Conservation (phyloP, 2,113 vertebrate species). For the human (Homo sapiens) region GRCh38 chr5:177646501-177647000, state of each 20-base stretch:
- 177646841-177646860: not conserved
- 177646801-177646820: not conserved
- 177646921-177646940: not conserved
- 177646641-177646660: not conserved
- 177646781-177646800: not conserved
- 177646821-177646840: not conserved
- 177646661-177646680: not conserved
- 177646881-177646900: not conserved
- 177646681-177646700: not conserved
- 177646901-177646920: not conserved
- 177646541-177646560: not conserved
- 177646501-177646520: not conserved
- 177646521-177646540: not conserved
- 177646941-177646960: not conserved
- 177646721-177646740: not conserved
- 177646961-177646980: not conserved
- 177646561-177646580: not conserved
- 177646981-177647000: not conserved
- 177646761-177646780: not conserved
- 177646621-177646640: not conserved
- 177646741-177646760: not conserved
- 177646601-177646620: not conserved
- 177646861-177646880: not conserved
- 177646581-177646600: not conserved
- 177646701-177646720: not conserved